Evolutionary conservation across 2,888 invertebrate species (phyloP), one percentile per base, ranked within the genome.

Genomic region (Dasypogon diadema): DNA sequence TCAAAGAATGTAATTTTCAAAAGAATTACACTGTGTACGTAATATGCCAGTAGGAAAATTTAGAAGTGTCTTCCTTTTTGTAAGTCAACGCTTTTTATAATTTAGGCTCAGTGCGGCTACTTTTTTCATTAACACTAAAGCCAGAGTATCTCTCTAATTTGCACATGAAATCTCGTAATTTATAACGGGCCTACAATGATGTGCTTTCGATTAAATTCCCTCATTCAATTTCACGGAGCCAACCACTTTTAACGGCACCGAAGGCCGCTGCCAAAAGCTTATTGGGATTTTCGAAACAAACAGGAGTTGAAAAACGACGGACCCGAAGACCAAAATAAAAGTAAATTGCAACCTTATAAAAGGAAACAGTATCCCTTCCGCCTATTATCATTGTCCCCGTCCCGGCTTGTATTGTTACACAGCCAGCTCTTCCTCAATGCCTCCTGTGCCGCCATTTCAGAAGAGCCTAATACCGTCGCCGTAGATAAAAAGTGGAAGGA

Each of bases 331-430:
- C 70, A 30, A 30, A 54, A 70, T 70, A 70, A 70, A 70, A 70
- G 70, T 70, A 70, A 70, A 70, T 70, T 70, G 54, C 70, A 70
- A n/a, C 34, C 16, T 54, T 70, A 70, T 54, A 54, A 70, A 70
- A 46, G 34, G 70, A 30, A 54, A 46, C 26, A 54, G 70, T 70
- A 54, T 70, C 70, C 70, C 37, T 70, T 70, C 54, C 54, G 70
- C 18, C 70, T 70, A 70, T 70, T 70, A 70, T 54, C 54, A 70
- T 70, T 22, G 54, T 22, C 54, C 26, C 54, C 34, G 54, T 22
- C 54, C 26, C 54, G 21, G 30, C 48, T 70, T 54, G 70, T 54
- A 70, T 70, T 70, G 54, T 70, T 70, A 70, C 70, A 22, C 70
- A 70, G 34, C 51, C 51, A 70, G 54, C 56, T 54, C 70, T 26